Evolutionary conservation across 2,888 invertebrate species (phyloP), one percentile per base, ranked within the genome.

Genomic region (Sphinx pinastri): DNA sequence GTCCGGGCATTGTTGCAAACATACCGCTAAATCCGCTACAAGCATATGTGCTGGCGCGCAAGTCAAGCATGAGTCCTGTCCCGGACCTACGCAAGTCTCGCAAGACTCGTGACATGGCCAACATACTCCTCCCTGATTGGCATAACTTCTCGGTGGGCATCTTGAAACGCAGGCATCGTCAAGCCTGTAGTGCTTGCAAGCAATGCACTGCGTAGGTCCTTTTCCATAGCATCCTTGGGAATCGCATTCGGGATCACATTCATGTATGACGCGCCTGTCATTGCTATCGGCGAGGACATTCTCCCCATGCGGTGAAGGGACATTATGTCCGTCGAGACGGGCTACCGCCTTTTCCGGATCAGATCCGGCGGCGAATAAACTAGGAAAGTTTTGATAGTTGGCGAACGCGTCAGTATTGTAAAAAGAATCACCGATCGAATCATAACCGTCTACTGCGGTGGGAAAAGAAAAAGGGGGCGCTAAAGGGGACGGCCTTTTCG

Each of bases 31-130:
- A 88, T 98, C 98, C 13, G 96, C 96, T 68, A 98, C 97, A 82
- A 97, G 95, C 70, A 98, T 95, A 86, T 98, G 97, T 63, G 97
- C 97, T 0, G 97, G 97, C 0, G 97, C 97, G 85, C 98, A 98
- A 13, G 97, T 96, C 10, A 98, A 92, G 80, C 98, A 98, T 68
- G 97, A 97, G 84, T 97, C 97, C 85, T 97, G 97, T 12, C 97
- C 97, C 10, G 98, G 96, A 12, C 98, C 98, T 13, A 97, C 97
- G 84, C 98, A 98, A 19, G 97, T 97, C 85, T 97, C 97, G 83
- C 98, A 98, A 0, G 97, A 97, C 81, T 98, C 97, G 84, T 98
- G 98, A 77, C 98, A 98, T 0, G 97, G 97, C 95, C 97, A 97
- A 82, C 98, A 98, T 31, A 96, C 96, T 19, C 96, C 97, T 57